These are phyloP conservation scores for Eutrigla gurnardus DNA, from an alignment of 2,797 vertebrate genomes.

Conservation along the genomic window DNA sequence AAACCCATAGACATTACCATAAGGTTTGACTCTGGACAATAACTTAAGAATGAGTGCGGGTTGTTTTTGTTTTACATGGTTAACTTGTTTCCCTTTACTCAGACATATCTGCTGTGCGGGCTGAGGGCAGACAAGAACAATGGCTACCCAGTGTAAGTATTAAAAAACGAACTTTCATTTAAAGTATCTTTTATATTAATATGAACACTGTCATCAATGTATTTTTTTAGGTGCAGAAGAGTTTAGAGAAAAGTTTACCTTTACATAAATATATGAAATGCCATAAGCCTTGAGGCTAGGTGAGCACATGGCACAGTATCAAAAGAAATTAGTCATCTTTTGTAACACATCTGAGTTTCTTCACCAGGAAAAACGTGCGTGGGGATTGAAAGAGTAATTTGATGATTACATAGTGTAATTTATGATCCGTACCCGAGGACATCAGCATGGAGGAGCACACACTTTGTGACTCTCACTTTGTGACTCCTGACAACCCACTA, in stretches of 20 bases:
- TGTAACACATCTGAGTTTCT: background rate
- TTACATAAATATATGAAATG: background rate
- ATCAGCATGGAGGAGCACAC: background rate
- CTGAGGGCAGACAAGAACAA: conserved; percentile 84
- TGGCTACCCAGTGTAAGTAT: conserved; percentile 89
- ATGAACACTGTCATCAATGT: background rate
- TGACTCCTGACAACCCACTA: too few relatives aligned
- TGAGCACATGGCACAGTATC: conserved; percentile 42
- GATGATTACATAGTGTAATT: background rate
- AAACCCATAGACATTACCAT: conserved; percentile 25
- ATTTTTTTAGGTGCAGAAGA: accelerated
- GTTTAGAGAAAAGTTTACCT: background rate
- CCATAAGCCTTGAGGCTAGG: background rate
- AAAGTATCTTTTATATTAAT: background rate
- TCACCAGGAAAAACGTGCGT: background rate
- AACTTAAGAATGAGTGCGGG: conserved; percentile 29
- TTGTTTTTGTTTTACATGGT: conserved; percentile 37
- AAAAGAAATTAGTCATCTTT: background rate
- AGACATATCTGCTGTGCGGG: conserved; percentile 84
- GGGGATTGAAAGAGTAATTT: background rate
- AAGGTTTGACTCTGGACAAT: conserved; percentile 6
- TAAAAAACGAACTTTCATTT: conserved; percentile 26
- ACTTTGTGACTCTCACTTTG: background rate
- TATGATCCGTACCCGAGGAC: background rate
- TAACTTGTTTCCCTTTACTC: conserved; percentile 29